Conservation (phyloP, 2,888 invertebrate genomes). For the Amphimallon solstitiale region DNA sequence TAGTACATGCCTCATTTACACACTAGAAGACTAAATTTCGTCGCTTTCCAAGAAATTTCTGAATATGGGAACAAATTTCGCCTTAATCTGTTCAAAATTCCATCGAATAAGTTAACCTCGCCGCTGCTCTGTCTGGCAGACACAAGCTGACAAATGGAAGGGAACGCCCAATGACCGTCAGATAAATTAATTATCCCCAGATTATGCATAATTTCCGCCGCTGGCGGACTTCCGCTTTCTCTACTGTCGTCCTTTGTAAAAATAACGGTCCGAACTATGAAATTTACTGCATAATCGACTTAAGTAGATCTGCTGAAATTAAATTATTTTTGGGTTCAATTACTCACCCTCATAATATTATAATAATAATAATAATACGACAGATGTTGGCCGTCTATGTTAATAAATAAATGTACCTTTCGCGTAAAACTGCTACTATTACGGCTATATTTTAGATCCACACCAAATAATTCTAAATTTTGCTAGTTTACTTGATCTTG, state of each 20-base stretch:
- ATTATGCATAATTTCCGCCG: constrained; percentile 47
- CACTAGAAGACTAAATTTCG: too few species aligned
- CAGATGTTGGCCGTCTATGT: constrained; percentile 3
- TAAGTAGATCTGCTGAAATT: constrained; percentile 20
- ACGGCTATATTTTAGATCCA: too few species aligned
- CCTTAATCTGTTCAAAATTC: constrained; percentile 24
- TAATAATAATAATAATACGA: constrained; percentile 25
- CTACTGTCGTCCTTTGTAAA: constrained; percentile 17
- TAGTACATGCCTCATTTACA: too few species aligned
- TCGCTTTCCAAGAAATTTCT: neutral
- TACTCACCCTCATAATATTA: constrained; percentile 16
- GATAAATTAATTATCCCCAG: constrained; percentile 49
- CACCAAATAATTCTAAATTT: too few species aligned
- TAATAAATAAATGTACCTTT: constrained; percentile 2
- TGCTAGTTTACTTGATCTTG: too few species aligned
- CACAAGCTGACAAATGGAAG: constrained; percentile 46
- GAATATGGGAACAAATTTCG: constrained; percentile 8
- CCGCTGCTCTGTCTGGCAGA: neutral
- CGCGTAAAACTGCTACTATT: too few species aligned
- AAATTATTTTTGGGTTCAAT: constrained; percentile 31
- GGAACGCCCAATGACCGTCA: constrained; percentile 46
- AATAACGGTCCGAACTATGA: constrained; percentile 31
- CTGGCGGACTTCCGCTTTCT: constrained; percentile 38
- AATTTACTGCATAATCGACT: constrained; percentile 33
- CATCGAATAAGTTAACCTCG: constrained; percentile 27